Evolutionary conservation across 1,140 invertebrate species (phyloP).

Genomic region (Drosophila repletoides): DNA sequence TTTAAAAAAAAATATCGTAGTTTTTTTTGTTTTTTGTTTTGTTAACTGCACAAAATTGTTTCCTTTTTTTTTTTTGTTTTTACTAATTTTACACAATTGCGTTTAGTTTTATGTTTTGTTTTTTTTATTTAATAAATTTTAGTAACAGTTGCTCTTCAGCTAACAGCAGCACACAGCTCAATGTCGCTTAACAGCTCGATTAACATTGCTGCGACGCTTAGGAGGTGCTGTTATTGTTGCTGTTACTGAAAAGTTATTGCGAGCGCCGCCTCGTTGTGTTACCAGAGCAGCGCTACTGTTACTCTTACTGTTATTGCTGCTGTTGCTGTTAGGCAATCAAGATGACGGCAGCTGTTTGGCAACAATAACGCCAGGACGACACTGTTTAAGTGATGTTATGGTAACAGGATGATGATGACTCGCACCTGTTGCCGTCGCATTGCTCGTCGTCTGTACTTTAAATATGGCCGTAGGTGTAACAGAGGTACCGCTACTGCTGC

Average conservation of each 20-base stretch:
- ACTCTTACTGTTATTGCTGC: constrained; percentile 13
- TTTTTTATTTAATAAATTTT: too few relatives aligned
- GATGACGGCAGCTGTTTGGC: constrained; percentile 86
- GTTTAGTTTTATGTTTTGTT: too few relatives aligned
- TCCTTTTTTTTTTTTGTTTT: constrained; percentile 12
- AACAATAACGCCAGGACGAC: constrained; percentile 92
- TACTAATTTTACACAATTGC: constrained; percentile 12
- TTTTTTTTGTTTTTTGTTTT: constrained; percentile 17
- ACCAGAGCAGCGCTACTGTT: constrained; percentile 22
- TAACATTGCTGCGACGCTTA: constrained; percentile 48
- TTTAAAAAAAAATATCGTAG: too few relatives aligned
- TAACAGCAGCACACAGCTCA: constrained; percentile 15
- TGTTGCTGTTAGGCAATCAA: constrained; percentile 69
- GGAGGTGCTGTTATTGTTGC: constrained; percentile 19
- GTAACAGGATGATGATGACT: constrained; percentile 54
- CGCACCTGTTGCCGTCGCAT: constrained; percentile 30
- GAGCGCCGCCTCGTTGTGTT: constrained; percentile 39
- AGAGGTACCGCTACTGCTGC: constrained; percentile 26
- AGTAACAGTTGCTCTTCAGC: background rate
- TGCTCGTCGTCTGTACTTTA: constrained; percentile 67
- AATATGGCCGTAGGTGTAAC: constrained; percentile 75
- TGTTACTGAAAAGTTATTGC: constrained; percentile 32
- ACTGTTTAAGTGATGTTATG: constrained; percentile 84
- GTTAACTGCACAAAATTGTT: constrained; percentile 49
- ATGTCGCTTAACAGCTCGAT: constrained; percentile 25